Evolutionary conservation across 2,797 vertebrate species (phyloP), one percentile per base, ranked within the genome.

Genomic region (Ctenopoma kingsleyae): DNA sequence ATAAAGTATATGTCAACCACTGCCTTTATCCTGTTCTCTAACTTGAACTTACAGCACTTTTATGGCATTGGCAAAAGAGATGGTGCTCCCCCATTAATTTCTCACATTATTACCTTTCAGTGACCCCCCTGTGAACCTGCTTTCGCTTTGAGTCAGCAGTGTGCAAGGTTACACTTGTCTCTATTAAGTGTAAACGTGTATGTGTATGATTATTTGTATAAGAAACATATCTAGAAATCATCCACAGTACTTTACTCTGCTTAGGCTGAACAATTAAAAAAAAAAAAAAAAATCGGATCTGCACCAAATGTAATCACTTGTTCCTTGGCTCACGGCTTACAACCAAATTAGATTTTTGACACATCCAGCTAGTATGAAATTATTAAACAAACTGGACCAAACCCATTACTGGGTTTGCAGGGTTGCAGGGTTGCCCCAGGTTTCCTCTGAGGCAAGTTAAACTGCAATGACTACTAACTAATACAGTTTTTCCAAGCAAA

Each of bases 61-160:
- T 60, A 59, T 67, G 72, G 65, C 70, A 71, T 63, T 77, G 41
- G 54, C 36, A 48, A 38, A 50, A 44, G 32, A 70, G 56, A 50
- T n/a, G 36, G 1, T 32, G 4, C 20, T 2, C 22, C 19, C 57
- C 54, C 65, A 53, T 66, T 80, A 8, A 66, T 82, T 84, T 80
- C 38, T 53, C 32, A 51, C 58, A 56, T 72, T 71, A 60, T 83
- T 60, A 79, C 64, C 60, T 61, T 49, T 59, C 9, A 25, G 20
- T 69, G 67, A 81, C 56, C 74, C 75, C 64, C 32, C 12, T 63
- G 25, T 70, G 47, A 66, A 76, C 49, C 60, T 55, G 41, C 49
- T 30, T 64, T 48, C 61, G 40, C 41, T 80, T 59, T 62, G 66
- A 71, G 43, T 65, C 64, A 54, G 62, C 27, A 20, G 22, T 32